phyloP scores from a whole-genome alignment of 2,888 invertebrate genomes.

The Drosophila infuscata region DNA sequence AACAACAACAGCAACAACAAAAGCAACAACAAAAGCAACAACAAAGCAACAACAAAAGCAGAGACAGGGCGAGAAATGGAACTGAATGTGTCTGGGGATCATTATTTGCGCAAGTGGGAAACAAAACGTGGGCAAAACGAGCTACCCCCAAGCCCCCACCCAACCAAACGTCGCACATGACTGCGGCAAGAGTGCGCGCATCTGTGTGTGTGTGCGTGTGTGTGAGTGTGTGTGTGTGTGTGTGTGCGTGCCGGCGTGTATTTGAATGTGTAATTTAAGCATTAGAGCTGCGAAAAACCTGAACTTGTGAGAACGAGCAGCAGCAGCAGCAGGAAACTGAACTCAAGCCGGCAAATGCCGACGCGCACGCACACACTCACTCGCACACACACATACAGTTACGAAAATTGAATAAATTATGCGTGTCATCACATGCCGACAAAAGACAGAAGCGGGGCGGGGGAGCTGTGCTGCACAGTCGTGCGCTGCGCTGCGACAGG shows the following conservation, averaged over 20 bases:
- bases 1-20: constrained; percentile 43
- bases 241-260: constrained; percentile 46
- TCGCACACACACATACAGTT: constrained; percentile 30
- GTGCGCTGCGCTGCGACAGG: constrained; percentile 14
- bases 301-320: constrained; percentile 50
- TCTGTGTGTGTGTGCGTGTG: constrained; percentile 26
- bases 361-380: constrained; percentile 10
- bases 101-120: constrained; percentile 80
- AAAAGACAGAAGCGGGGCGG: constrained; percentile 20
- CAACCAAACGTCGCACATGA: constrained; percentile 74
- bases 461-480: background rate
- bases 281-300: constrained; percentile 77
- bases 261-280: constrained; percentile 81
- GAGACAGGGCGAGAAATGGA: constrained; percentile 31
- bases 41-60: constrained; percentile 17
- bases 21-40: constrained; percentile 27
- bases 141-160: constrained; percentile 13
- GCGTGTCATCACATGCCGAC: constrained; percentile 80
- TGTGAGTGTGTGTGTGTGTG: constrained; percentile 29
- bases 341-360: constrained; percentile 44
- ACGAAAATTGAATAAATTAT: constrained; percentile 81
- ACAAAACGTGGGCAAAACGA: constrained; percentile 77
- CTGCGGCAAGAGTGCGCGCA: constrained; percentile 60
- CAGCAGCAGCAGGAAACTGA: constrained; percentile 35
- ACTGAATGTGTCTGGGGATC: constrained; percentile 78